Evolutionary conservation across 2,113 vertebrate species (phyloP).

Genomic region (Steatornis caripensis): DNA sequence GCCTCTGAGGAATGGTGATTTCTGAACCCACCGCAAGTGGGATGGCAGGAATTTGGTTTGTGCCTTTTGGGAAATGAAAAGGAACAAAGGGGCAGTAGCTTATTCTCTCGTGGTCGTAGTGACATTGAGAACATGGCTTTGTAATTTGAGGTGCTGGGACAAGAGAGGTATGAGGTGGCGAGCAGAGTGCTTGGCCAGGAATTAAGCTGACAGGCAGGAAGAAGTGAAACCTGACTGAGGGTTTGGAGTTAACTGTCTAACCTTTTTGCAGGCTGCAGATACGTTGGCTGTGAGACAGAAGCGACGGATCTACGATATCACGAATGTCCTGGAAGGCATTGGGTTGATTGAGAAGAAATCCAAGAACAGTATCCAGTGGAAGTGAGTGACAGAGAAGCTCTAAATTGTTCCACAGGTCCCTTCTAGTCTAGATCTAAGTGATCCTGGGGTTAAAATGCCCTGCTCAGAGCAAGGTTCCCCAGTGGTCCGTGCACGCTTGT

Average conservation of each 20-base stretch:
- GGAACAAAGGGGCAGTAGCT: background rate
- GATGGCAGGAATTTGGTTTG: background rate
- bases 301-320: conserved; percentile 97
- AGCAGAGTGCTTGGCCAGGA: background rate
- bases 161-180: background rate
- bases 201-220: background rate
- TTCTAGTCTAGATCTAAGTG: background rate
- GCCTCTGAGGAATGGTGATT: background rate
- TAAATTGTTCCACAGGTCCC: background rate
- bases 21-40: rapidly evolving
- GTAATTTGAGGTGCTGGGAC: background rate
- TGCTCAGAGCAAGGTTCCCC: background rate
- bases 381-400: conserved; percentile 79
- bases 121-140: background rate
- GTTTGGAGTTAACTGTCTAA: background rate
- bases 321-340: conserved; percentile 96
- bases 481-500: rapidly evolving
- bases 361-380: conserved; percentile 99
- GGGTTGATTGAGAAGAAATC: conserved; percentile 98
- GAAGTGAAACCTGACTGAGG: background rate
- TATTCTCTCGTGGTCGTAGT: background rate
- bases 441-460: background rate
- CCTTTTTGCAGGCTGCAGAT: conserved; percentile 86
- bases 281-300: conserved; percentile 97
- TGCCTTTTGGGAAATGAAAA: background rate